Evolutionary conservation across 1,140 invertebrate genomes (phyloP).

Genomic region (Bombus haemorrhoidalis): DNA sequence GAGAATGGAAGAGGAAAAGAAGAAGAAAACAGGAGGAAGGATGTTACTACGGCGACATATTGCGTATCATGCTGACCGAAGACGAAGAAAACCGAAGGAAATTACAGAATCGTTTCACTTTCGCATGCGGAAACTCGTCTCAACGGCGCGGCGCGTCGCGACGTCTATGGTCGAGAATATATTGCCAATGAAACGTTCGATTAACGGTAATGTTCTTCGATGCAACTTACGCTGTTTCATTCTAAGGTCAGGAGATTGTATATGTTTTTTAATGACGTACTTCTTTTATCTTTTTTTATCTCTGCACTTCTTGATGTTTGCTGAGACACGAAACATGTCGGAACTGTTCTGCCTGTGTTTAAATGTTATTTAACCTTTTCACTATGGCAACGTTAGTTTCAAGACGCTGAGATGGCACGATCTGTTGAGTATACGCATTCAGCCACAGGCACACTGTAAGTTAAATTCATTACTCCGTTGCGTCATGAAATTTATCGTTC

Average conservation of each 20-base stretch:
- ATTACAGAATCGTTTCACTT: slow-evolving; percentile 53
- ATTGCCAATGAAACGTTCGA: not conserved
- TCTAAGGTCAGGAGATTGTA: not conserved
- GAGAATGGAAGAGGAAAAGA: not conserved
- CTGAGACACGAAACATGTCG: not conserved
- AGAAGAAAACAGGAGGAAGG: not conserved
- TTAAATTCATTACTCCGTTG: not conserved
- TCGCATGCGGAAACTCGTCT: slow-evolving; percentile 24
- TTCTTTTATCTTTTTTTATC: not conserved
- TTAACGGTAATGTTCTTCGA: slow-evolving; percentile 13
- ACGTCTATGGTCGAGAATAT: slow-evolving; percentile 1
- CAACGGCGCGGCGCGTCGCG: not conserved
- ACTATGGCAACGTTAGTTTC: not conserved
- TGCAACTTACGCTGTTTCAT: not conserved
- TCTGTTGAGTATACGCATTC: not conserved
- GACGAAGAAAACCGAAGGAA: slow-evolving; percentile 44
- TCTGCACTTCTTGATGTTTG: not conserved
- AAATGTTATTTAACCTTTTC: slow-evolving; percentile 13
- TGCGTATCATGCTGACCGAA: slow-evolving; percentile 35
- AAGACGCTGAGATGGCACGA: too few relatives aligned
- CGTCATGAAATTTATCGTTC: not conserved
- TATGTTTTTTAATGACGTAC: not conserved
- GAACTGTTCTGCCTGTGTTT: not conserved
- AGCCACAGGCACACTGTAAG: not conserved
- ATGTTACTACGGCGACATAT: slow-evolving; percentile 47